Conservation (phyloP, 2,888 invertebrate species). For the Patella ulyssiponensis region DNA sequence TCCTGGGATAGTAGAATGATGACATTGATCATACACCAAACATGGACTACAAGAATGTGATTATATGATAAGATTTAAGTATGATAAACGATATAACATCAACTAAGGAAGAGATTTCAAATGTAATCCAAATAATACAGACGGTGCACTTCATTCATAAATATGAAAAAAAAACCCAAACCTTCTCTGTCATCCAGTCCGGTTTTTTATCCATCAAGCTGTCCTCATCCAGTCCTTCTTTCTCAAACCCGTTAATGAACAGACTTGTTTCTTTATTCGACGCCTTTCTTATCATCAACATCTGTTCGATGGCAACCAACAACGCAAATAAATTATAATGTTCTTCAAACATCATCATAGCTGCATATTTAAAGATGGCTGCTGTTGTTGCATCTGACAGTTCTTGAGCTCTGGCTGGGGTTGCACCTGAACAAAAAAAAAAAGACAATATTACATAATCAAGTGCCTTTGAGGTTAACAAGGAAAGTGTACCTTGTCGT, state of each 20-base stretch:
- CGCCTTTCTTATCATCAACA: slow-evolving; percentile 58
- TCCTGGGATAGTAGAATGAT: no score
- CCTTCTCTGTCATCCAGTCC: slow-evolving; percentile 62
- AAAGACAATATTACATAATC: background rate
- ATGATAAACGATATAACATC: no score
- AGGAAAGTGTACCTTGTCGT: background rate
- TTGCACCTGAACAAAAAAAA: slow-evolving; percentile 24
- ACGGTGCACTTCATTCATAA: no score
- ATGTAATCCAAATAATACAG: no score
- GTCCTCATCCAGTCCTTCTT: slow-evolving; percentile 55
- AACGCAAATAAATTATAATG: slow-evolving; percentile 63
- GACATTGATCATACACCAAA: no score
- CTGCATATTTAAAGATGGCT: slow-evolving; percentile 58
- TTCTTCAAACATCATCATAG: slow-evolving; percentile 68
- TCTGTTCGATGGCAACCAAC: slow-evolving; percentile 65
- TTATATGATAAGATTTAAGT: no score
- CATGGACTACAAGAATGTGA: no score
- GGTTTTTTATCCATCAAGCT: slow-evolving; percentile 63
- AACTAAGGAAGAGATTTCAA: no score
- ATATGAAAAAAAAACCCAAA: no score
- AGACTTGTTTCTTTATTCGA: slow-evolving; percentile 64
- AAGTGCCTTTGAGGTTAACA: background rate
- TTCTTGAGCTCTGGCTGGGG: slow-evolving; percentile 66
- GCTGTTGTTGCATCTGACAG: slow-evolving; percentile 63
- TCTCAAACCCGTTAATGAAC: slow-evolving; percentile 68